Evolutionary conservation across 2,888 invertebrate species (phyloP), one percentile per base, ranked within the genome.

Genomic region (Drosophila antonietae): DNA sequence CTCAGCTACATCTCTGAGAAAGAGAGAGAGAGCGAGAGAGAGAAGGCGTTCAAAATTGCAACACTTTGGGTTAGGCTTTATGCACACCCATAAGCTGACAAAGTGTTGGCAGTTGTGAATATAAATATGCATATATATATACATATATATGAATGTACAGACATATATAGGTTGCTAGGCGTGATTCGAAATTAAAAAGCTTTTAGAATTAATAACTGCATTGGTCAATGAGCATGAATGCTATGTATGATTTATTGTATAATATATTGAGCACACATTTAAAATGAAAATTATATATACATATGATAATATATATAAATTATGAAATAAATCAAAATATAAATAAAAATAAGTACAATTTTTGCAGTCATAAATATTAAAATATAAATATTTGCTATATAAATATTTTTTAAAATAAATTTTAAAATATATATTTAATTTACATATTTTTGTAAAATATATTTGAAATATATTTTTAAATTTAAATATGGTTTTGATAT

Each of bases 11-110:
- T 56, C 62, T 59, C 49, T 46, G 65, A 60, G 37, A 57, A 37
- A 55, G 65, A 57, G 15, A 60, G 52, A 2, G 65, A 60, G 37
- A 60, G n/a, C n/a, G 52, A 55, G 65, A 60, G 20, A 60, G 52
- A 55, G 79, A 68, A 79, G 75, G 80, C 75, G 76, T 63, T 78
- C 65, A 57, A 79, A 64, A 77, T 77, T 77, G 77, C 77, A 79
- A 79, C 75, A 79, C 75, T 59, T 68, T 68, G 53, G 60, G 61
- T 51, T 51, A 49, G 55, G 65, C 61, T 46, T 63, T 44, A 15
- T 60, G 67, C 76, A 80, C 71, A 75, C 75, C 80, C 80, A 69
- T 66, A 75, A 61, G 44, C 35, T 57, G 49, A 52, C 60, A 68
- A 37, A 49, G 18, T 57, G 28, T 57, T 43, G 31, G 31, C 73